Base-by-base conservation (phyloP, 2,888 invertebrate species). In the Dasypogon diadema region DNA sequence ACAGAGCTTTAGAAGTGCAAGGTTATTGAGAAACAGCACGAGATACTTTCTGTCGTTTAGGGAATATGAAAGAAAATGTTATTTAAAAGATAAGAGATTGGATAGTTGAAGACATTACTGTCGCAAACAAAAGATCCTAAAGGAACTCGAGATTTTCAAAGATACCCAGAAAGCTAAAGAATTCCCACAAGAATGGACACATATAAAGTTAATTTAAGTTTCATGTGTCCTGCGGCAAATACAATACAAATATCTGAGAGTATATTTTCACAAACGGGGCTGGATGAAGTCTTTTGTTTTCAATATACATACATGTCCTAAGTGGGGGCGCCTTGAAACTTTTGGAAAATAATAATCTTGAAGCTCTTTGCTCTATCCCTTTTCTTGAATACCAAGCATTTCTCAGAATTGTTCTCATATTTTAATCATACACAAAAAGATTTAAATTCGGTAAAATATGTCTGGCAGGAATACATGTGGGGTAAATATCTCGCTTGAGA, bases 1-100 rank as follows among this genome's bases (percentile, higher is more conserved):
- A 48, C 12, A 48, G 21, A 51, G 18, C 21, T 51, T 16, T 51
- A 8, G 18, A 2, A 51, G 51, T 51, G 51, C 51, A 51, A 42
- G 51, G 18, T 51, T 51, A 51, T 51, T 51, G 51, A 18, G 18
- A 51, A 51, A 18, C 51, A 51, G 16, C 51, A 51, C 4, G 12
- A 51, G 51, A 51, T 51, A 51, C 16, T 51, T 51, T 51, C 51
- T 51, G 2, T 18, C 48, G 65, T 65, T 14, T 46, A 65, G 46
- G 65, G 65, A 65, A 65, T 65, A 65, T 65, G 46, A 65, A 48
- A 46, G 65, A 24, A 65, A 65, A 65, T 65, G 65, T 26, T 65
- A 65, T 65, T 65, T 46, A 65, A 24, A 65, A 65, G 65, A 65
- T 65, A 65, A 65, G 46, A 65, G 65, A 48, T 65, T 16, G 46